Conservation (phyloP, 1,140 invertebrate genomes). For the Coelopa frigida region DNA sequence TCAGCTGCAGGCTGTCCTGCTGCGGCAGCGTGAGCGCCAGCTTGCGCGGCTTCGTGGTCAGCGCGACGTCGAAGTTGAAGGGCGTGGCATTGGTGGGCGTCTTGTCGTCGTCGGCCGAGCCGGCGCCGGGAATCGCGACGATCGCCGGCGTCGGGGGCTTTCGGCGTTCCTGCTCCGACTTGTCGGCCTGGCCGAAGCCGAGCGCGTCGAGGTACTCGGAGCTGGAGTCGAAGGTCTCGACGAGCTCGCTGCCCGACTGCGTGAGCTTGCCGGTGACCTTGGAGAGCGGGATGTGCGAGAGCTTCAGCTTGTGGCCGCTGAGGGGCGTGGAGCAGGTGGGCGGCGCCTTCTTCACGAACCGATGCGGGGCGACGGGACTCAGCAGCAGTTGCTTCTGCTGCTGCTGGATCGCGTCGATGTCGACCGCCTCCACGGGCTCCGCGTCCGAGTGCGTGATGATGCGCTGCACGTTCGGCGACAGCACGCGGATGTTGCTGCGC, state of each 20-base stretch:
- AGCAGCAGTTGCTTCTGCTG: constrained; percentile 10
- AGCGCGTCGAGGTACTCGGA: constrained; percentile 26
- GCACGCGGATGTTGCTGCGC: constrained; percentile 35
- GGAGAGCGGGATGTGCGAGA: constrained; percentile 37
- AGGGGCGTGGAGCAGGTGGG: constrained; percentile 7
- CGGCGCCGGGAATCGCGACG: constrained; percentile 6
- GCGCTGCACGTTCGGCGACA: constrained; percentile 41
- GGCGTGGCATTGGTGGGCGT: constrained; percentile 33
- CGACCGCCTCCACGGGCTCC: constrained; percentile 27
- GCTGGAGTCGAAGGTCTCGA: constrained; percentile 34
- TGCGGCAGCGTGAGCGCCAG: constrained; percentile 22
- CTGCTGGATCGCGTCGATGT: constrained; percentile 32
- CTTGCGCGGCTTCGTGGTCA: constrained; percentile 16
- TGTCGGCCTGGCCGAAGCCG: constrained; percentile 11
- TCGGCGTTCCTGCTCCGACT: background rate
- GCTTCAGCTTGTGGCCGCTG: constrained; percentile 21
- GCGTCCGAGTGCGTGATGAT: constrained; percentile 39
- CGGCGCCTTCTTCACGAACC: constrained; percentile 21
- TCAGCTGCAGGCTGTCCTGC: constrained; percentile 33
- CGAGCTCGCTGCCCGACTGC: constrained; percentile 39
- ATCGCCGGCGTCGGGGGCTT: constrained; percentile 8
- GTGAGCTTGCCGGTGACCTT: constrained; percentile 39
- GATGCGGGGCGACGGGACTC: constrained; percentile 19
- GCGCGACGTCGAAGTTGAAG: constrained; percentile 25
- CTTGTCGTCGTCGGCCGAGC: constrained; percentile 27